Percentiles rank a stretch among this genome's conserved stretches.
Conservation (phyloP, 2,113 vertebrate genomes). For the Entomyzon cyanotis region DNA sequence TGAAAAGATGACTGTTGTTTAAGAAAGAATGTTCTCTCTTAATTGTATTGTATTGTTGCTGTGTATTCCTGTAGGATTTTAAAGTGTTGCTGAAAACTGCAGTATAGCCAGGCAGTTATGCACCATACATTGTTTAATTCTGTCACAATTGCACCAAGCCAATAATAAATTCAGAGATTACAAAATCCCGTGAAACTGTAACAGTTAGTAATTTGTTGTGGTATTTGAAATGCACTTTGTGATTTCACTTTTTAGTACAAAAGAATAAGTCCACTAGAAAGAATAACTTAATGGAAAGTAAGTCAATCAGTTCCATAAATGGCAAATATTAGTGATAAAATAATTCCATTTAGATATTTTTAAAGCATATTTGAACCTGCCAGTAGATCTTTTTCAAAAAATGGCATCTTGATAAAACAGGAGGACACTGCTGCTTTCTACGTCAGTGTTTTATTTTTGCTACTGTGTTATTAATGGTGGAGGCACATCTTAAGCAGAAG, state of each 20-base stretch:
- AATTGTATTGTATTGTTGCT: conserved; percentile 74
- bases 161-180: background rate
- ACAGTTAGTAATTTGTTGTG: conserved; percentile 4
- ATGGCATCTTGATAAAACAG: background rate
- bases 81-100: conserved; percentile 54
- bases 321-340: background rate
- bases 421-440: background rate
- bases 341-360: background rate
- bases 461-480: background rate
- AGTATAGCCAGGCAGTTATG: background rate
- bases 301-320: background rate
- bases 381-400: background rate
- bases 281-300: background rate
- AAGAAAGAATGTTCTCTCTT: conserved; percentile 61
- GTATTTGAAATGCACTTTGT: background rate
- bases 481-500: background rate
- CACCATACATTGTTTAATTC: conserved; percentile 42
- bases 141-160: conserved; percentile 1
- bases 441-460: background rate
- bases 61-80: conserved; percentile 63
- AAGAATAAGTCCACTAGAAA: background rate
- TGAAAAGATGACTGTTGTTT: conserved; percentile 77
- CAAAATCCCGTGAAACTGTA: background rate
- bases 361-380: background rate
- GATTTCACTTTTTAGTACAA: background rate